Evolutionary conservation across 2,797 vertebrate species (phyloP).

Genomic region (Chelonia mydas): DNA sequence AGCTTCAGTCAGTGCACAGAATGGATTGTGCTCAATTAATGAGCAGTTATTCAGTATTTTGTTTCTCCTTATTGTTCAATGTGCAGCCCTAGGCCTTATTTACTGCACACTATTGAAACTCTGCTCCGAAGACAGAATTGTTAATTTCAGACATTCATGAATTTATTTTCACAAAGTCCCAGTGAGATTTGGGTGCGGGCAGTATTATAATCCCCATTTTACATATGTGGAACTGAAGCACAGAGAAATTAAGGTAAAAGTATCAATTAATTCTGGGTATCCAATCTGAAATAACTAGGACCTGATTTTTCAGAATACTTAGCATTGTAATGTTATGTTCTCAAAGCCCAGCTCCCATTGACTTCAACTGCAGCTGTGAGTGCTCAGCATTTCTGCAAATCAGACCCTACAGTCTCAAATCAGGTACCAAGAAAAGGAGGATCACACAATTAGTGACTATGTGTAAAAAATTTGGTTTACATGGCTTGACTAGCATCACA

Average conservation of each 20-base stretch:
- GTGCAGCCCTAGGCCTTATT: background rate
- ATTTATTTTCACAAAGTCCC: slow-evolving; percentile 8
- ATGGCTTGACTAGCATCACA: background rate
- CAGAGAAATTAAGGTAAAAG: background rate
- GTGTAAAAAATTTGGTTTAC: no score
- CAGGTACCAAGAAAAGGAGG: background rate
- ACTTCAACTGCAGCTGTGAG: background rate
- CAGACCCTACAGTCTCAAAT: background rate
- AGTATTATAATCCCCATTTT: accelerated
- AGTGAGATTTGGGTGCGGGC: background rate
- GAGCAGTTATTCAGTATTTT: background rate
- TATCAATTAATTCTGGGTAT: background rate
- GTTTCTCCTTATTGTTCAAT: background rate
- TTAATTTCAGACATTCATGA: background rate
- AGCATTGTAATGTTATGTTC: background rate
- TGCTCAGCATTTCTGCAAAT: background rate
- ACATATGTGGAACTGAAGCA: background rate
- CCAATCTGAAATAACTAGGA: background rate
- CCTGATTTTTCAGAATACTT: background rate
- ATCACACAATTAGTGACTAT: background rate
- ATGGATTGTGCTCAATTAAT: background rate
- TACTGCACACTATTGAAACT: background rate
- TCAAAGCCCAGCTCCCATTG: background rate
- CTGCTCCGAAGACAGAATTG: background rate
- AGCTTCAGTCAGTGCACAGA: background rate